Conservation (phyloP, 2,113 vertebrate species). For the Gracilinanus agilis region DNA sequence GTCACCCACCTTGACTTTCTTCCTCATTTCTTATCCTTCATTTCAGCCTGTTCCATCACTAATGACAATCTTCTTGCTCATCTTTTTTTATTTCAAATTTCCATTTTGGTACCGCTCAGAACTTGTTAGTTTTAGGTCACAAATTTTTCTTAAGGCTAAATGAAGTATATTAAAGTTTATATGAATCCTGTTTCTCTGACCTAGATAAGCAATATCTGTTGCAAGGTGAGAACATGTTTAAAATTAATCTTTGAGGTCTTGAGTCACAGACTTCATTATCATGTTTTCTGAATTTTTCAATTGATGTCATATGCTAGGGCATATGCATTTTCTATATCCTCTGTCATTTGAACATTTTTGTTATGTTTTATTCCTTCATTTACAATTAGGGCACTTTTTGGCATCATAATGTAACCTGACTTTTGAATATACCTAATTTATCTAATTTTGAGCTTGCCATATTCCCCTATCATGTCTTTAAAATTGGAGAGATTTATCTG, state of each 20-base stretch:
- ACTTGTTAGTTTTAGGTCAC: neutral
- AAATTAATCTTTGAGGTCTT: neutral
- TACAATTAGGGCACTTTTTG: neutral
- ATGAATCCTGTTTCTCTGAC: neutral
- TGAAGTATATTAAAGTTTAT: neutral
- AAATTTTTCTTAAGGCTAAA: neutral
- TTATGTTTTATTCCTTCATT: neutral
- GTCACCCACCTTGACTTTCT: neutral
- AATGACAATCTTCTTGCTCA: neutral
- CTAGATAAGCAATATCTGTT: neutral
- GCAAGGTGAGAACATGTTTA: conserved; percentile 2
- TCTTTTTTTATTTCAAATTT: neutral
- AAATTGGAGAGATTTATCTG: neutral
- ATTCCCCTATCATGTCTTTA: neutral
- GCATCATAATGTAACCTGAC: neutral
- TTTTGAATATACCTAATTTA: neutral
- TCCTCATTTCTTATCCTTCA: neutral
- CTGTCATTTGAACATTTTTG: neutral
- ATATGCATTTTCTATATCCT: neutral
- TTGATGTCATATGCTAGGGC: neutral
- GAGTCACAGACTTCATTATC: neutral
- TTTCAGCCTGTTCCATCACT: neutral
- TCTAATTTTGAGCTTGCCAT: neutral
- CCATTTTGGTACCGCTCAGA: conserved; percentile 23
- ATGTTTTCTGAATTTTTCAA: neutral